These are phyloP conservation scores for Thripadectes ignobilis DNA, from an alignment of 2,797 vertebrate genomes.

Conservation along the genomic window DNA sequence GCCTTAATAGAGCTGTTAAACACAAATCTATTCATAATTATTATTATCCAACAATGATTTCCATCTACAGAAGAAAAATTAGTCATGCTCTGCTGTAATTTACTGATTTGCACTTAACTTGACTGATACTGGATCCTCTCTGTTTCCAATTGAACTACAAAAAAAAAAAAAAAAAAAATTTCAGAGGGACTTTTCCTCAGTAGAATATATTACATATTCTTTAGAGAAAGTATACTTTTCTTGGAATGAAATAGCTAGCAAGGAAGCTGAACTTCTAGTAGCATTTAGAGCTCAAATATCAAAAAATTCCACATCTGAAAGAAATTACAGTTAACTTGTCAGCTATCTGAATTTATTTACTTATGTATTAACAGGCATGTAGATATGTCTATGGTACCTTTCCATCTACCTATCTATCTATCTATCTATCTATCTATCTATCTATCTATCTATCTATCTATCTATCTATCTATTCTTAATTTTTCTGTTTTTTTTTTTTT, in stretches of 20 bases:
- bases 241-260: neutral
- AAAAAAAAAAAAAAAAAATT: neutral
- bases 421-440: neutral
- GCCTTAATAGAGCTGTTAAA: conserved; percentile 21
- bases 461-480: neutral
- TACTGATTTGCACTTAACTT: neutral
- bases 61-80: neutral
- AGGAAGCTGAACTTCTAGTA: neutral
- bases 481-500: neutral
- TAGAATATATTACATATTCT: neutral
- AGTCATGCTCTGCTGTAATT: neutral
- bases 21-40: neutral
- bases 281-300: neutral
- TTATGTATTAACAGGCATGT: neutral
- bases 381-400: neutral
- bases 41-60: conserved; percentile 11
- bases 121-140: neutral
- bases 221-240: neutral
- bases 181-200: neutral
- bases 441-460: too few species aligned
- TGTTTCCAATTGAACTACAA: neutral
- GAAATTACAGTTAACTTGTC: neutral
- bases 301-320: neutral
- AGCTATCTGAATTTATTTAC: neutral
- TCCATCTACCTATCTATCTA: neutral